phyloP scores from a whole-genome alignment of 2,888 invertebrate species.

The Tineola bisselliella region DNA sequence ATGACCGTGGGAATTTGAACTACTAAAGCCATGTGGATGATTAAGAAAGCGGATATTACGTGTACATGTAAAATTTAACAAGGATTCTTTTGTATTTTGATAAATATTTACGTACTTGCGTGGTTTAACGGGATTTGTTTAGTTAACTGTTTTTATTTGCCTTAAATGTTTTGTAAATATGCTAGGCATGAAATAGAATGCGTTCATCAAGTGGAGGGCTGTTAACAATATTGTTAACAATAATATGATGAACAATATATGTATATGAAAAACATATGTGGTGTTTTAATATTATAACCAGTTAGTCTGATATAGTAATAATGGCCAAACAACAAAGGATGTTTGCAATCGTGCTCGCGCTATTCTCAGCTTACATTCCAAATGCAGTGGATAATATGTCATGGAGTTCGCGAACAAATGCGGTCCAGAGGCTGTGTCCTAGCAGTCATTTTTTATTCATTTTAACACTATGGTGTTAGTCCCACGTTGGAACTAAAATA shows the following conservation, averaged over 20 bases:
- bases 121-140: too few species aligned
- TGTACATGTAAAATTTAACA: background rate
- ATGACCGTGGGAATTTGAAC: conserved; percentile 1
- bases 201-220: too few species aligned
- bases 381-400: conserved; percentile 8
- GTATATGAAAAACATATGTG: too few species aligned
- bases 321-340: conserved; percentile 6
- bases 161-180: too few species aligned
- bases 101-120: background rate
- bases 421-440: conserved; percentile 6
- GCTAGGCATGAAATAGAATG: too few species aligned
- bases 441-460: background rate
- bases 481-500: background rate
- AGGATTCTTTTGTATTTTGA: background rate
- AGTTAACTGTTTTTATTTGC: too few species aligned
- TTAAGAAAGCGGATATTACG: background rate
- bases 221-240: too few species aligned
- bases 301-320: background rate
- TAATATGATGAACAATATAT: too few species aligned
- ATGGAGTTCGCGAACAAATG: conserved; percentile 3
- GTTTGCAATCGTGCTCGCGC: background rate
- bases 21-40: background rate
- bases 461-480: background rate
- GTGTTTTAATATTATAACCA: too few species aligned
- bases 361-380: conserved; percentile 9